Percentiles rank a stretch among this genome's conserved stretches.
Evolutionary conservation across 1,140 invertebrate genomes (phyloP).

Genomic region (Trachymyrmex septentrionalis): DNA sequence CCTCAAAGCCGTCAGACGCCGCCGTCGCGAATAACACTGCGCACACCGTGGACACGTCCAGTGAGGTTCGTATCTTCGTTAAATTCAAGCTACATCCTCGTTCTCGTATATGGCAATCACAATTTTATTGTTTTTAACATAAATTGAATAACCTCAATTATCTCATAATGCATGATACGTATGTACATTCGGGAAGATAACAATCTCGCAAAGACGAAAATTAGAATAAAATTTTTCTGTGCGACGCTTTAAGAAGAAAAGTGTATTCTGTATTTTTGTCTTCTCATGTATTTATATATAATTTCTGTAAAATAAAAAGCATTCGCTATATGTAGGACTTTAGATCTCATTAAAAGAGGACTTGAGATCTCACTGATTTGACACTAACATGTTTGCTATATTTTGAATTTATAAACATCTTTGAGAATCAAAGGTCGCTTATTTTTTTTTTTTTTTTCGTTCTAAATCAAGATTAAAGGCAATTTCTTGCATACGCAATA

Average conservation of each 20-base stretch:
- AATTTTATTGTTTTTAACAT: neutral
- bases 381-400: neutral
- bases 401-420: neutral
- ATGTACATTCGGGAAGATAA: neutral
- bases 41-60: constrained; percentile 34
- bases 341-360: neutral
- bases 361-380: neutral
- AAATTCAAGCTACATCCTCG: neutral
- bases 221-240: neutral
- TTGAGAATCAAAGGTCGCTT: neutral
- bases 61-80: constrained; percentile 56
- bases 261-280: neutral
- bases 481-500: neutral
- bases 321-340: neutral
- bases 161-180: neutral
- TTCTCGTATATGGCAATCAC: too few species aligned
- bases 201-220: neutral
- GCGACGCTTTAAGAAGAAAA: too few species aligned
- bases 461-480: neutral
- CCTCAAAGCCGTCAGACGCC: constrained; percentile 61
- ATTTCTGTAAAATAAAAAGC: neutral
- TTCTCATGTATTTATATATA: neutral
- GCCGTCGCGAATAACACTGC: constrained; percentile 58
- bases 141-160: neutral
- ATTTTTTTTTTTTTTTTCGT: neutral